A percentile compares a stretch with the other conserved stretches of the same genome.
These are phyloP conservation scores for Aphis craccivora DNA, from an alignment of 1,140 invertebrate genomes.

Conservation along the genomic window DNA sequence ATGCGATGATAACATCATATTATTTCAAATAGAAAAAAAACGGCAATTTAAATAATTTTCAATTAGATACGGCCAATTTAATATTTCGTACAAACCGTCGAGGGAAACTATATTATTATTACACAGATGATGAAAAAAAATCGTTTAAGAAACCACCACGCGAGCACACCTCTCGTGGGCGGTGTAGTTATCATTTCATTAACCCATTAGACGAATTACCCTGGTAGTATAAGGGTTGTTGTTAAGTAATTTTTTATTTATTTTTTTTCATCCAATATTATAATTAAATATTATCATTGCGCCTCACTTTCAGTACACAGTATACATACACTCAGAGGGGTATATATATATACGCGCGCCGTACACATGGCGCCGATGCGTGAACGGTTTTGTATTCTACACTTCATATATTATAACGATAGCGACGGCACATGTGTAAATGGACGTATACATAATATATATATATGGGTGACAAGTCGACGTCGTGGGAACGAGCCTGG, in stretches of 20 bases:
- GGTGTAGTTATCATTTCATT: constrained; percentile 3
- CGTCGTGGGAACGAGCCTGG: constrained; percentile 57
- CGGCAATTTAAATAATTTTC: constrained; percentile 26
- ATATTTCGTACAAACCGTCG: not conserved
- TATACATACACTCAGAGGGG: not conserved
- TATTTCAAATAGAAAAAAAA: not conserved
- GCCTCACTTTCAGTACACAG: not conserved
- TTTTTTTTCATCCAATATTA: constrained; percentile 23
- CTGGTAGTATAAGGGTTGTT: constrained; percentile 3
- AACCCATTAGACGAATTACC: constrained; percentile 34
- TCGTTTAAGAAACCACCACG: not conserved
- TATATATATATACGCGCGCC: not conserved
- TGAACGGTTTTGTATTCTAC: constrained; percentile 52
- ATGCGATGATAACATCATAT: not conserved
- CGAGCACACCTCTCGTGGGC: not conserved
- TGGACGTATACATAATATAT: not conserved
- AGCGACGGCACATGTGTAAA: constrained; percentile 41
- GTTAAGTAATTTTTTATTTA: constrained; percentile 5
- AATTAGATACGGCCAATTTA: constrained; percentile 28
- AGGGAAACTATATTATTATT: not conserved
- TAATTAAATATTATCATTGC: constrained; percentile 44
- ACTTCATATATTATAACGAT: constrained; percentile 54
- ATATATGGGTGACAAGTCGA: constrained; percentile 55
- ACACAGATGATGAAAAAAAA: not conserved
- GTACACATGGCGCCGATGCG: constrained; percentile 49